phyloP scores from a whole-genome alignment of 2,888 invertebrate species.

The Nymphalis polychloros region DNA sequence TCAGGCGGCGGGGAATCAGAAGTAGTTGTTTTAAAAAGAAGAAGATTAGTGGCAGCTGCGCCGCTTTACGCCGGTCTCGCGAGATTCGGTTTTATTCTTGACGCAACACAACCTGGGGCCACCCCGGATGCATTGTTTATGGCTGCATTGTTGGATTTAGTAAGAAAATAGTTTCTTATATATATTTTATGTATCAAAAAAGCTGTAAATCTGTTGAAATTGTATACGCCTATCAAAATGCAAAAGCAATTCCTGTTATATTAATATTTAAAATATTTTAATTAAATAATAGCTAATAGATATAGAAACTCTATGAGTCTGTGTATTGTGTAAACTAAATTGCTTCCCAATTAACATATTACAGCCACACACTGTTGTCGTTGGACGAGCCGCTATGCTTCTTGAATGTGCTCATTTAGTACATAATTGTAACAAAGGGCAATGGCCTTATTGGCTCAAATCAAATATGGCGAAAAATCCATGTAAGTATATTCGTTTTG shows the following conservation, averaged over 20 bases:
- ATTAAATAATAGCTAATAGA: too few relatives aligned
- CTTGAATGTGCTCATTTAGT: constrained; percentile 98
- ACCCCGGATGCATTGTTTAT: constrained; percentile 98
- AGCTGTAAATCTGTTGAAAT: too few relatives aligned
- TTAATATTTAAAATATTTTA: too few relatives aligned
- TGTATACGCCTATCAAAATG: too few relatives aligned
- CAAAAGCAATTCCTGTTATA: too few relatives aligned
- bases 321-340: too few relatives aligned
- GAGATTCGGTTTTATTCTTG: constrained; percentile 94
- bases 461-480: constrained; percentile 82
- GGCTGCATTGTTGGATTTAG: constrained; percentile 96
- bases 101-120: constrained; percentile 97
- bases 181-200: too few relatives aligned
- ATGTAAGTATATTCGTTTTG: constrained; percentile 47
- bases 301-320: too few relatives aligned
- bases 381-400: constrained; percentile 94
- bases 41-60: constrained; percentile 89
- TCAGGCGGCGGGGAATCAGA: constrained; percentile 89
- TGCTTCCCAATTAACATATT: constrained; percentile 39
- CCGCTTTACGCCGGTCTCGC: constrained; percentile 94
- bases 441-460: constrained; percentile 99
- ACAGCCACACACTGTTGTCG: constrained; percentile 95
- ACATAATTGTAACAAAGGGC: constrained; percentile 98
- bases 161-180: constrained; percentile 63
- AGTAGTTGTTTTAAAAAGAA: constrained; percentile 92